Evolutionary conservation across 2,113 vertebrate species (phyloP).

Genomic region (Circaetus gallicus): DNA sequence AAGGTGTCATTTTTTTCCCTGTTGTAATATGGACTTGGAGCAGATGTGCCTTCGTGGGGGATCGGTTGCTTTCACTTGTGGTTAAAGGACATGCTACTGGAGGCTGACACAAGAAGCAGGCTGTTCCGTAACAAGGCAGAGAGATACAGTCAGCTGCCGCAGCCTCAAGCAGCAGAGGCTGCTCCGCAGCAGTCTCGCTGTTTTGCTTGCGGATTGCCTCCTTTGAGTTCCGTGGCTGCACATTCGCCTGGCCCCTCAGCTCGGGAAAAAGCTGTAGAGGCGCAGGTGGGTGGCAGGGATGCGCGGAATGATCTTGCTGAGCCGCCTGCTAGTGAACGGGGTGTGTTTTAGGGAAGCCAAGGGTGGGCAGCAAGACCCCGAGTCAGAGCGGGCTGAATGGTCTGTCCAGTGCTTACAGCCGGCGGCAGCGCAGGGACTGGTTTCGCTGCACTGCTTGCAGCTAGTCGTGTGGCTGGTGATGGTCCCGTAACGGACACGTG

Average conservation of each 20-base stretch:
- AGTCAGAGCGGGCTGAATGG: no score
- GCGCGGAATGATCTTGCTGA: background rate
- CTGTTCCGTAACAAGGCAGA: background rate
- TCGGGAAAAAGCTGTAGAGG: rapidly evolving
- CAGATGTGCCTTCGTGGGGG: slow-evolving; percentile 75
- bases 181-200: background rate
- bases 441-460: background rate
- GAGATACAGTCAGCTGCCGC: background rate
- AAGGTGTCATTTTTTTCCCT: slow-evolving; percentile 66
- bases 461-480: rapidly evolving
- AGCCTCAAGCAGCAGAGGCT: background rate
- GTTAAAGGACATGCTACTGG: slow-evolving; percentile 3
- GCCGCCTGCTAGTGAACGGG: rapidly evolving
- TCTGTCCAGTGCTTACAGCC: rapidly evolving
- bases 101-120: background rate
- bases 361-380: background rate
- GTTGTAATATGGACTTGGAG: slow-evolving; percentile 73
- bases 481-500: rapidly evolving
- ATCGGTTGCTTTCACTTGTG: slow-evolving; percentile 22
- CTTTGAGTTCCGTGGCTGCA: background rate
- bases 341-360: background rate
- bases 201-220: background rate
- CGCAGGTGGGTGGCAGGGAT: no score
- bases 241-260: rapidly evolving
- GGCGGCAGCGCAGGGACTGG: rapidly evolving